These are phyloP conservation scores for Paradisaea rubra DNA, from an alignment of 2,113 vertebrate species.

Conservation along the genomic window DNA sequence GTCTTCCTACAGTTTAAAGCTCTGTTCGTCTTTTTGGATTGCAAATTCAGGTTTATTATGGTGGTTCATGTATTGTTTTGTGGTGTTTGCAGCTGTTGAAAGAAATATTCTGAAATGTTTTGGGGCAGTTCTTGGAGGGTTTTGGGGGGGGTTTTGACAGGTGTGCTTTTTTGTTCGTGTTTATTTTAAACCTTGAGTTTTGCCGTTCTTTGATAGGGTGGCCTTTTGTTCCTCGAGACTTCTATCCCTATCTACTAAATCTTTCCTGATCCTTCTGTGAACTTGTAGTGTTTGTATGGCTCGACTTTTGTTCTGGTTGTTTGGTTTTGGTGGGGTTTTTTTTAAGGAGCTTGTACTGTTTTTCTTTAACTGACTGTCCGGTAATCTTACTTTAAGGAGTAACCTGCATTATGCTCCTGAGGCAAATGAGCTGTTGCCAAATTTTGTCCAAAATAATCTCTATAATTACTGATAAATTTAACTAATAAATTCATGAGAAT, in stretches of 20 bases:
- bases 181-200: neutral
- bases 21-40: neutral
- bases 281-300: neutral
- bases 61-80: neutral
- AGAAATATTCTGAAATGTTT: neutral
- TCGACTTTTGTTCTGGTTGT: neutral
- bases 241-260: neutral
- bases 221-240: neutral
- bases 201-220: neutral
- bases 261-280: neutral
- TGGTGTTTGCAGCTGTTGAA: neutral
- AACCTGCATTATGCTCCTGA: neutral
- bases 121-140: neutral
- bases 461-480: neutral
- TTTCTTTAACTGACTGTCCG: neutral
- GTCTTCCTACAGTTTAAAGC: neutral
- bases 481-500: neutral
- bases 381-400: neutral
- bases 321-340: neutral
- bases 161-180: fast-evolving
- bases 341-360: neutral
- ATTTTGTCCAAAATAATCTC: neutral
- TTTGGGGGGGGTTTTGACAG: neutral
- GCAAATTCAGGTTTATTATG: neutral
- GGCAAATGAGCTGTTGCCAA: neutral